A percentile compares a stretch with the other conserved stretches of the same genome.
phyloP scores from a whole-genome alignment of 2,113 vertebrate genomes.

The Choloepus hoffmanni region DNA sequence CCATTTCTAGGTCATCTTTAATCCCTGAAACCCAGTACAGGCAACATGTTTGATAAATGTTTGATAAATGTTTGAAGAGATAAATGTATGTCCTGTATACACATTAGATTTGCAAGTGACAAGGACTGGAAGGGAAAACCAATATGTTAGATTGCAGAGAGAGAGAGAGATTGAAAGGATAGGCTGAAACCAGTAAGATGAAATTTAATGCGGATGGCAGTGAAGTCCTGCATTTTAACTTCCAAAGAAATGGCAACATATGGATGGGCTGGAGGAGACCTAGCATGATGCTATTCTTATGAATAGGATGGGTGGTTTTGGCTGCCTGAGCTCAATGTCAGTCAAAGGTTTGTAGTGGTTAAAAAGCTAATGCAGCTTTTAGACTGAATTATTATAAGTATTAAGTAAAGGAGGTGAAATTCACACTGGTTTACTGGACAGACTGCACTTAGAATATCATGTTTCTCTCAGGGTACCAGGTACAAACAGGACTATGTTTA shows the following conservation, averaged over 20 bases:
- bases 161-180: neutral
- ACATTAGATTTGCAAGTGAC: neutral
- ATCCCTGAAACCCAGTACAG: neutral
- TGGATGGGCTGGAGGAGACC: constrained; percentile 16
- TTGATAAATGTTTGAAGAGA: constrained; percentile 46
- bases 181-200: neutral
- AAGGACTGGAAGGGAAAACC: neutral
- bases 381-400: constrained; percentile 25
- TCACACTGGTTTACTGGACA: neutral
- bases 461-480: neutral
- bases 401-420: constrained; percentile 1
- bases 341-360: constrained; percentile 35
- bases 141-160: neutral
- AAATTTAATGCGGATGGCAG: constrained; percentile 44
- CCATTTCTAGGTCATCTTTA: constrained; percentile 49
- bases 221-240: constrained; percentile 64
- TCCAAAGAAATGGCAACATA: constrained; percentile 51
- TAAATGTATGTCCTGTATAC: neutral
- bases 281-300: constrained; percentile 30
- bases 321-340: neutral
- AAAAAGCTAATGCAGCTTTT: constrained; percentile 12
- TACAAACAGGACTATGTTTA: neutral
- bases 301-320: constrained; percentile 17
- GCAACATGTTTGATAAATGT: neutral
- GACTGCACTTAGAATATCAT: neutral